Conservation (phyloP, 2,888 invertebrate genomes). For the Epinotia demarniana region DNA sequence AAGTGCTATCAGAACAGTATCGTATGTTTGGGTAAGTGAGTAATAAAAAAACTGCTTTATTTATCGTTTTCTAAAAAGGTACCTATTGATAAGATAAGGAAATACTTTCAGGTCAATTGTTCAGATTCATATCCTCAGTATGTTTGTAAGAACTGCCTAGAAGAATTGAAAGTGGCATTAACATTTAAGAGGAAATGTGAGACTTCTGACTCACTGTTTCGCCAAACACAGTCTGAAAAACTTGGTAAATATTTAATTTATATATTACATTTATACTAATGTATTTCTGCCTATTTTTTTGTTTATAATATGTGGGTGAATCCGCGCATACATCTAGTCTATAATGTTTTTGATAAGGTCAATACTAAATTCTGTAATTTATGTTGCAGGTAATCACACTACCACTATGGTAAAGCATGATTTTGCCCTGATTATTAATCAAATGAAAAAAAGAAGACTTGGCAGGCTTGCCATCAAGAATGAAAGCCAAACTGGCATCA, state of each 20-base stretch:
- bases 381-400: slow-evolving; percentile 17
- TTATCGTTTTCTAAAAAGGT: not conserved
- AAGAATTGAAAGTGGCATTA: slow-evolving; percentile 50
- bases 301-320: not conserved
- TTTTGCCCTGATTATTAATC: slow-evolving; percentile 48
- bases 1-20: slow-evolving; percentile 50
- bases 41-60: not conserved
- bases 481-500: not conserved
- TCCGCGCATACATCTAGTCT: too few species aligned
- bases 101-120: slow-evolving; percentile 49
- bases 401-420: slow-evolving; percentile 49
- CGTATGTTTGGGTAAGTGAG: slow-evolving; percentile 49
- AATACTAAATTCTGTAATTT: not conserved
- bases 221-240: slow-evolving; percentile 40
- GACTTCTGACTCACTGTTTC: slow-evolving; percentile 49
- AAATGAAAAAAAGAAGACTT: slow-evolving; percentile 49
- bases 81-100: not conserved
- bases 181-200: slow-evolving; percentile 53
- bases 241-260: not conserved
- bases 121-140: slow-evolving; percentile 51
- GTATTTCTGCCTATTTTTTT: not conserved
- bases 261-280: not conserved
- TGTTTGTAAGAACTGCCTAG: slow-evolving; percentile 51
- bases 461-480: not conserved
- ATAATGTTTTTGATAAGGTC: not conserved